Percentiles rank a stretch among this genome's conserved stretches.
These are phyloP conservation scores for Gerris buenoi DNA, from an alignment of 1,140 invertebrate species.

Conservation along the genomic window DNA sequence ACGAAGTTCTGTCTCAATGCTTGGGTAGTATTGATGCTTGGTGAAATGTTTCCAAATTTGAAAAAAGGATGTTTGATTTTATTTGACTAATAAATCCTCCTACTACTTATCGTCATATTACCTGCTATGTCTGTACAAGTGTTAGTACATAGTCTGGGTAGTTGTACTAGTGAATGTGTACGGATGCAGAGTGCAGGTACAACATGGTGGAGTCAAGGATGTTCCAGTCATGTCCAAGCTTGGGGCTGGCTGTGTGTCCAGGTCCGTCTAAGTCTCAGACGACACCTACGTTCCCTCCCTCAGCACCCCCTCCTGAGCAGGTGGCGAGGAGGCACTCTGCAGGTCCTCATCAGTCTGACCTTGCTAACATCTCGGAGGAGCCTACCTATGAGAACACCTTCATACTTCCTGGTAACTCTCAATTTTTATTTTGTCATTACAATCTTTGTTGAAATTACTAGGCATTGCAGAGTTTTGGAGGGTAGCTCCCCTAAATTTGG, in stretches of 20 bases:
- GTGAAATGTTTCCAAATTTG: too few relatives aligned
- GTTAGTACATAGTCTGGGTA: too few relatives aligned
- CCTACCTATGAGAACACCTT: conserved; percentile 43
- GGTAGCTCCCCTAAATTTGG: too few relatives aligned
- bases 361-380: conserved; percentile 33
- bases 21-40: too few relatives aligned
- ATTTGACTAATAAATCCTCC: too few relatives aligned
- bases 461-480: too few relatives aligned
- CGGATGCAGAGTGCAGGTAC: conserved; percentile 3
- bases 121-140: too few relatives aligned
- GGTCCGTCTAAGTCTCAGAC: conserved; percentile 18
- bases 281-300: conserved; percentile 26
- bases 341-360: conserved; percentile 26
- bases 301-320: conserved; percentile 22
- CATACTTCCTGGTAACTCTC: conserved; percentile 37
- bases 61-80: too few relatives aligned
- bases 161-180: not conserved
- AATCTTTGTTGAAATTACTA: too few relatives aligned
- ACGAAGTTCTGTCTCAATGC: too few relatives aligned
- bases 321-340: not conserved
- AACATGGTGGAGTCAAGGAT: conserved; percentile 22
- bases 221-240: conserved; percentile 24
- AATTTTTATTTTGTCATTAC: too few relatives aligned
- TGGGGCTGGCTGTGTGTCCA: conserved; percentile 6
- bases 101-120: too few relatives aligned